Evolutionary conservation across 1,140 invertebrate species (phyloP).

Genomic region (Cylas formicarius): DNA sequence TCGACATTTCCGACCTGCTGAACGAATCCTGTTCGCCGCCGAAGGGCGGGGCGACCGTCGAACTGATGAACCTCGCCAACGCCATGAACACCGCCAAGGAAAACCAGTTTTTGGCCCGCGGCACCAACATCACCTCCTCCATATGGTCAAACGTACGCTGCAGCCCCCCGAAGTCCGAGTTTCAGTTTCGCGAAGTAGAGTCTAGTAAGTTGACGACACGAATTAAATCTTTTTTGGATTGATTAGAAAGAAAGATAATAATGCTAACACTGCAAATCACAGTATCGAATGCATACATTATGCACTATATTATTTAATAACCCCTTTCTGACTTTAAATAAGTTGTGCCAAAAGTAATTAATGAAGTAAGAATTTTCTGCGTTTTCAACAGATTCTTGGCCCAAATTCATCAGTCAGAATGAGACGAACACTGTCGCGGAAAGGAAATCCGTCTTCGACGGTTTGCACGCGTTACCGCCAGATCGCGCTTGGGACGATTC

Average conservation of each 20-base stretch:
- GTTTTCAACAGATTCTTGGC: constrained; percentile 15
- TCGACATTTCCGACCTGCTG: constrained; percentile 51
- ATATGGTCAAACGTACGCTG: too few species aligned
- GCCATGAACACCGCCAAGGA: constrained; percentile 23
- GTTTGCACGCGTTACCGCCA: constrained; percentile 11
- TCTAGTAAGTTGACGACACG: constrained; percentile 39
- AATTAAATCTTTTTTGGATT: constrained; percentile 15
- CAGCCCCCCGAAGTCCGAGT: too few species aligned
- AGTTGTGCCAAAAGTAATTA: too few species aligned
- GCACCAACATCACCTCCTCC: constrained; percentile 44
- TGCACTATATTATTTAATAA: too few species aligned
- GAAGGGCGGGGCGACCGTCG: constrained; percentile 27
- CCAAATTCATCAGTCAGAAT: constrained; percentile 17
- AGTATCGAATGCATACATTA: too few species aligned
- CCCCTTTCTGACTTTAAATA: too few species aligned
- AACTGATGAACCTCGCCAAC: constrained; percentile 32
- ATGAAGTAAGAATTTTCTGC: constrained; percentile 23
- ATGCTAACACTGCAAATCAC: too few species aligned
- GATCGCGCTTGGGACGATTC: too few species aligned
- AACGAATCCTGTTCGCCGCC: constrained; percentile 49
- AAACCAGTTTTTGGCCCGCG: constrained; percentile 38
- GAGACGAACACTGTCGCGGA: constrained; percentile 13
- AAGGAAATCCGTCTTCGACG: constrained; percentile 15
- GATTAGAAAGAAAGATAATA: constrained; percentile 19
- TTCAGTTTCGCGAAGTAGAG: too few species aligned